A percentile compares a stretch with the other conserved stretches of the same genome.
Evolutionary conservation across 2,797 vertebrate genomes (phyloP).

Genomic region (Cirrhinus mrigala): DNA sequence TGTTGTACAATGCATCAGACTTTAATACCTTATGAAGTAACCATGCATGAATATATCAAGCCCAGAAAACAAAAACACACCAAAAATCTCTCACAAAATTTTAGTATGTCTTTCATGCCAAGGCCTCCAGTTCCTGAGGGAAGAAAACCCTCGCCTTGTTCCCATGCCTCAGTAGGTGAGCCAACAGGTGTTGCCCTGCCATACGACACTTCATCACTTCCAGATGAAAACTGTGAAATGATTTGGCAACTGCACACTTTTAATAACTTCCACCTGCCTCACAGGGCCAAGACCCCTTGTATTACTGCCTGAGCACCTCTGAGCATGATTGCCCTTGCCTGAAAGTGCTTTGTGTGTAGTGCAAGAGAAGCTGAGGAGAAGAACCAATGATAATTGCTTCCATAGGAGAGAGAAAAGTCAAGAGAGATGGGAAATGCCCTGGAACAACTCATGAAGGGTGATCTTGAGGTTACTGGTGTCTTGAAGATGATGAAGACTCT

Average conservation of each 20-base stretch:
- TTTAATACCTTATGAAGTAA: neutral
- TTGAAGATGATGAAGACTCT: slow-evolving; percentile 34
- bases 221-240: slow-evolving; percentile 59
- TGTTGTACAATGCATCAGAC: neutral
- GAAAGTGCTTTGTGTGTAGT: slow-evolving; percentile 15
- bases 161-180: slow-evolving; percentile 14
- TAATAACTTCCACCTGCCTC: slow-evolving; percentile 61
- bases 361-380: neutral
- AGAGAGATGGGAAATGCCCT: neutral
- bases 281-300: slow-evolving; percentile 21
- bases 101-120: slow-evolving; percentile 6
- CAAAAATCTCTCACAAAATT: neutral
- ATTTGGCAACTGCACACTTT: slow-evolving; percentile 56
- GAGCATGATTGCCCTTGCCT: slow-evolving; percentile 1
- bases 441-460: slow-evolving; percentile 25
- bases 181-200: slow-evolving; percentile 58
- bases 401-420: neutral
- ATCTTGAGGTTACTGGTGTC: slow-evolving; percentile 20
- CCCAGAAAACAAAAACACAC: neutral
- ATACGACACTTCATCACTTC: slow-evolving; percentile 54
- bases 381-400: slow-evolving; percentile 7
- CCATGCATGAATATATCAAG: neutral
- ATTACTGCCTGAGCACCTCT: slow-evolving; percentile 7
- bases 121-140: slow-evolving; percentile 13
- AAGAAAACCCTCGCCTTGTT: slow-evolving; percentile 23